Percentiles rank a stretch among this genome's conserved stretches.
Evolutionary conservation across 2,113 vertebrate species (phyloP).

Genomic region (Erpornis zantholeuca): DNA sequence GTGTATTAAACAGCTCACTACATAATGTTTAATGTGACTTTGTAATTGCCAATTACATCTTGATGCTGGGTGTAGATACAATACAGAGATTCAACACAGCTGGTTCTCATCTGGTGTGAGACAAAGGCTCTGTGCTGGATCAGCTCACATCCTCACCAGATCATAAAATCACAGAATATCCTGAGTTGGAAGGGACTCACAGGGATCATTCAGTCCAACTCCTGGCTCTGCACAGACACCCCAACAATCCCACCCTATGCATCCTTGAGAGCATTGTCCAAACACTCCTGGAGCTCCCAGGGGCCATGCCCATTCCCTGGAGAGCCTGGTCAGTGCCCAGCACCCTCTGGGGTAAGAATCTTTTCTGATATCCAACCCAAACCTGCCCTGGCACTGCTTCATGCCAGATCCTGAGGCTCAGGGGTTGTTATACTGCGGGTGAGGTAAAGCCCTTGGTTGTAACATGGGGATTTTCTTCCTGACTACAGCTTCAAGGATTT

Average conservation of each 20-base stretch:
- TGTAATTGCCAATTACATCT: background rate
- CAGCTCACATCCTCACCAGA: background rate
- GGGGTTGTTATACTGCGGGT: background rate
- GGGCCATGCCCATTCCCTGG: background rate
- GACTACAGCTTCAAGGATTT: background rate
- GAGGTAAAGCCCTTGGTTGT: background rate
- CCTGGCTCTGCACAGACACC: background rate
- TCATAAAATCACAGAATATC: background rate
- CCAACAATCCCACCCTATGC: background rate
- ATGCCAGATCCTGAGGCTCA: background rate
- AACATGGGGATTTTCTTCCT: background rate
- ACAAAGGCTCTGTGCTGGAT: background rate
- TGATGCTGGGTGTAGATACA: background rate
- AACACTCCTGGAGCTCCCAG: background rate
- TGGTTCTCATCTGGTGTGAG: background rate
- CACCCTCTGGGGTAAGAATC: background rate
- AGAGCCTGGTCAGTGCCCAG: background rate
- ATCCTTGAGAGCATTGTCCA: fast-evolving
- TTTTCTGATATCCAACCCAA: fast-evolving
- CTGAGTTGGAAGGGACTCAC: background rate
- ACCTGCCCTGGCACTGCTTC: background rate
- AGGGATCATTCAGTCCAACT: background rate
- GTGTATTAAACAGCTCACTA: background rate
- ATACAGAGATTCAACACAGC: background rate
- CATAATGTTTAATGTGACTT: background rate